Conservation (phyloP, 2,113 vertebrate species). For the Anolis sagrei region DNA sequence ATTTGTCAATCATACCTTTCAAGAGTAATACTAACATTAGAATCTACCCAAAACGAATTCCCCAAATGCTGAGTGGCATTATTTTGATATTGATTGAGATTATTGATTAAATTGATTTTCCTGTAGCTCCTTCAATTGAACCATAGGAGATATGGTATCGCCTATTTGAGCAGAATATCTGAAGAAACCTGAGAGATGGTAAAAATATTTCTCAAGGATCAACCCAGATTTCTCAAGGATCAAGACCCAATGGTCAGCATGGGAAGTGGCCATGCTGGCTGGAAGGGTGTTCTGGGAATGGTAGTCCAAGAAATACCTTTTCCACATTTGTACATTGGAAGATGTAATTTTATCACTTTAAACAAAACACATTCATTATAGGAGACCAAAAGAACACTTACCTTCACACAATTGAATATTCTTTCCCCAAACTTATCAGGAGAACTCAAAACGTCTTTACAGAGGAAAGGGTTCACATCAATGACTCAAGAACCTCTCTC, state of each 20-base stretch:
- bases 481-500: conserved; percentile 48
- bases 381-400: conserved; percentile 62
- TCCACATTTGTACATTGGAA: background rate
- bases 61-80: background rate
- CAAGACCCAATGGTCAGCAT: too few species aligned
- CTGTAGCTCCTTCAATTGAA: background rate
- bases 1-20: background rate
- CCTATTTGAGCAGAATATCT: background rate
- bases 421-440: conserved; percentile 52
- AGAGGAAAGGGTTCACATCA: conserved; percentile 50
- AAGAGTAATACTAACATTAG: background rate
- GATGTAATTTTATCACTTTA: background rate
- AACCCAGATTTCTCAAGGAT: too few species aligned
- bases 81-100: background rate
- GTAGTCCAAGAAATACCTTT: too few species aligned
- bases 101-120: background rate
- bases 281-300: too few species aligned
- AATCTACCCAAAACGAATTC: background rate
- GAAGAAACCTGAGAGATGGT: background rate
- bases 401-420: conserved; percentile 57
- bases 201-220: background rate
- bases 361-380: background rate
- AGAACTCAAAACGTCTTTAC: conserved; percentile 55
- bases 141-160: background rate
- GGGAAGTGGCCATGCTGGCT: too few species aligned